Percentiles rank a stretch among this genome's conserved stretches.
These are phyloP conservation scores for Phania funesta DNA, from an alignment of 2,888 invertebrate species.

Conservation along the genomic window DNA sequence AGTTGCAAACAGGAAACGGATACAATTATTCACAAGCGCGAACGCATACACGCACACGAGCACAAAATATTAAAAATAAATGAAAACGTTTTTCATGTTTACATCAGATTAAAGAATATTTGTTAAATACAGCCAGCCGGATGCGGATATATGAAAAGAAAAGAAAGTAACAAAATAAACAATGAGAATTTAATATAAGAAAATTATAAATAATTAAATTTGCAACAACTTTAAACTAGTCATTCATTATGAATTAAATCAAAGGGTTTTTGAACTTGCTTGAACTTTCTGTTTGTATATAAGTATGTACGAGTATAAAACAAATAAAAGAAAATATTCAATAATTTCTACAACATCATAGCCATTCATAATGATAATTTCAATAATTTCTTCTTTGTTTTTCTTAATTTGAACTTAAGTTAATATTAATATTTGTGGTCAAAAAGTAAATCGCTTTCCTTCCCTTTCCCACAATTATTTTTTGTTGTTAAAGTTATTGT, in stretches of 20 bases:
- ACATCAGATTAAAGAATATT: not conserved
- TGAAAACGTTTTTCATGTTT: constrained; percentile 37
- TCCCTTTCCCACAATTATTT: constrained; percentile 51
- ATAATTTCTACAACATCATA: not conserved
- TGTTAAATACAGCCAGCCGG: not conserved
- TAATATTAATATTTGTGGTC: constrained; percentile 57
- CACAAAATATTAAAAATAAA: constrained; percentile 31
- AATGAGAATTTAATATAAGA: constrained; percentile 6
- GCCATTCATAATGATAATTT: constrained; percentile 40
- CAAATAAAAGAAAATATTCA: not conserved
- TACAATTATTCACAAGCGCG: constrained; percentile 44
- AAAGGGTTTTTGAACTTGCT: constrained; percentile 9
- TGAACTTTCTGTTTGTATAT: too few species aligned
- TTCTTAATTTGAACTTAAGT: constrained; percentile 48
- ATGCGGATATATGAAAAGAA: constrained; percentile 48
- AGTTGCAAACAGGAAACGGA: constrained; percentile 52
- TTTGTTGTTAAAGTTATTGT: constrained; percentile 45
- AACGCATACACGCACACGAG: not conserved
- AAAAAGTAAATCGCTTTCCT: constrained; percentile 63
- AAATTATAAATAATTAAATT: not conserved
- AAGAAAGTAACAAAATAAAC: constrained; percentile 11
- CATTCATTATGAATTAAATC: constrained; percentile 18
- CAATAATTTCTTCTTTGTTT: constrained; percentile 37
- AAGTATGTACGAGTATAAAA: not conserved
- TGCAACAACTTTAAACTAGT: too few species aligned